Base-by-base conservation (phyloP, 2,113 vertebrate genomes). In the Laticauda laticaudata region DNA sequence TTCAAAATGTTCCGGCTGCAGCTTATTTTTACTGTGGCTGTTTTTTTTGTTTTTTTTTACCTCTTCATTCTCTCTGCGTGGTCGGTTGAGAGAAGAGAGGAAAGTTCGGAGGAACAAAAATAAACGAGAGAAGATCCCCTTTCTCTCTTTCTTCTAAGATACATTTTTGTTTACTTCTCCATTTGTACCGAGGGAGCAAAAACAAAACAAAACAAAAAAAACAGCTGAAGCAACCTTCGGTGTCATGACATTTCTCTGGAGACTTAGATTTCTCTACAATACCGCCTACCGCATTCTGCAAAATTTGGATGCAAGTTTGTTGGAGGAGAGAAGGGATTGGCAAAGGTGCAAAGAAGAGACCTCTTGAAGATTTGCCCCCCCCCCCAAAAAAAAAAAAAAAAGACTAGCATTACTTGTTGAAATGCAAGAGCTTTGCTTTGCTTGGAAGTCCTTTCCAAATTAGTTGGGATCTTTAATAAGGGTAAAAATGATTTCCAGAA, bases 31-130 rank as follows among this genome's bases (percentile, higher is more conserved):
- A 21, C 75, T 81, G 34, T 3, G 93, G 94, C 54, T 89, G 86
- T 29, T 87, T 97, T 48, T 95, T 97, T 94, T 29, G 86, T 97
- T 48, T 95, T 97, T 94, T 39, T 39, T 97, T 94, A 3, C 93
- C 96, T 96, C 85, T 90, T 90, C 85, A 88, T 95, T 86, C 90
- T 3, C 0, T 86, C 90, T 93, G 55, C 91, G 93, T 92, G 94
- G 94, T 93, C 94, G 92, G 56, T 92, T 91, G 93, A 48, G 91
- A n/a, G 87, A 92, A 91, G 92, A 96, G 90, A 89, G 18, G 54
- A 94, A 64, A 88, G 1, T 93, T 24, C 20, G 92, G 69, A 81
- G n/a, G n/a, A 81, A 7, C 34, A 21, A 39, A 81, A 81, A 43
- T 43, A 81, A 81, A 81, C 34, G 18, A 21, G 75, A 81, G 75